Conservation (phyloP, 1,140 invertebrate genomes). For the Drosophila suzukii region DNA sequence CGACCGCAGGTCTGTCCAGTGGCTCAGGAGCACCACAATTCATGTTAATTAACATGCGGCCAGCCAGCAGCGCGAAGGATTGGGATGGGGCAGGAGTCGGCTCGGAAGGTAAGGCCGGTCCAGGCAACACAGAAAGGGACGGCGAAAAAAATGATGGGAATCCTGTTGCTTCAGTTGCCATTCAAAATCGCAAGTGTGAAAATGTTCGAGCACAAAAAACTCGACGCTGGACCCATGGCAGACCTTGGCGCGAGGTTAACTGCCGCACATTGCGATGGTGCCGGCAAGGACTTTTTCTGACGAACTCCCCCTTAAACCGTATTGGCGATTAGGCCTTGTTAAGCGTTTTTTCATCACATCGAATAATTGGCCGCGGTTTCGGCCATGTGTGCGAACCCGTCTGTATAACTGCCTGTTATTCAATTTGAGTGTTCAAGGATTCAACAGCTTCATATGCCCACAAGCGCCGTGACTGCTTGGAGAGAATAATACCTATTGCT, state of each 20-base stretch:
- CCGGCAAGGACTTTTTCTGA: background rate
- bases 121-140: background rate
- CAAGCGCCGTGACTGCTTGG: background rate
- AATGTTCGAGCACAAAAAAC: constrained; percentile 35
- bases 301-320: background rate
- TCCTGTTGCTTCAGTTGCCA: constrained; percentile 62
- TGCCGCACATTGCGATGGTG: constrained; percentile 4
- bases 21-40: constrained; percentile 60
- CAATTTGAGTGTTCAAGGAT: background rate
- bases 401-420: constrained; percentile 3
- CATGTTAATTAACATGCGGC: constrained; percentile 80
- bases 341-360: background rate
- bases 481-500: background rate
- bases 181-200: constrained; percentile 45
- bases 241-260: background rate
- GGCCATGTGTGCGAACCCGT: background rate
- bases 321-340: constrained; percentile 14
- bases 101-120: constrained; percentile 5
- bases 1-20: constrained; percentile 28
- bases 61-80: constrained; percentile 8
- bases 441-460: background rate
- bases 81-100: background rate
- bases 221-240: background rate
- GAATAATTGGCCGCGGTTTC: constrained; percentile 10
- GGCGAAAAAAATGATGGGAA: constrained; percentile 31